Evolutionary conservation across 2,113 vertebrate genomes (phyloP).

Genomic region (Regulus satrapa): DNA sequence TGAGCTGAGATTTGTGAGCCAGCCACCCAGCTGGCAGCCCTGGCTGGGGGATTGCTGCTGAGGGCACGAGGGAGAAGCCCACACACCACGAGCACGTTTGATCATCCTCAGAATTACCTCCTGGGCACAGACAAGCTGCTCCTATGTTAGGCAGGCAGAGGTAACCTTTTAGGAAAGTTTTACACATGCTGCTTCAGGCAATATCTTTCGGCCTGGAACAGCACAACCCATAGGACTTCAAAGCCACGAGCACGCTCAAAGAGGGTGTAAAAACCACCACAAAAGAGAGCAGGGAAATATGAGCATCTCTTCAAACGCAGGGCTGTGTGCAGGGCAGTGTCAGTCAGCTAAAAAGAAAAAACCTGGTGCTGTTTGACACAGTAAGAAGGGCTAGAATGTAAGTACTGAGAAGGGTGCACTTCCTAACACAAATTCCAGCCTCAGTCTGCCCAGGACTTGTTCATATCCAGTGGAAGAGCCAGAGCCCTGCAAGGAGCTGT

Average conservation of each 20-base stretch:
- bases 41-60: background rate
- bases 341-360: background rate
- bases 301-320: background rate
- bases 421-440: background rate
- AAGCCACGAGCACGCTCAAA: background rate
- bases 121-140: background rate
- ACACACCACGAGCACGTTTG: conserved; percentile 25
- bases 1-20: background rate
- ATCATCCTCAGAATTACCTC: conserved; percentile 23
- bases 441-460: background rate
- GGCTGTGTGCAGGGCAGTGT: background rate
- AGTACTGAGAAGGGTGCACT: background rate
- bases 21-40: conserved; percentile 42
- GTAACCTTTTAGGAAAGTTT: conserved; percentile 16
- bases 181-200: background rate
- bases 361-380: background rate
- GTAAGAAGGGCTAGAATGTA: background rate
- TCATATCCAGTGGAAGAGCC: background rate
- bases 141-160: background rate
- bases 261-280: background rate
- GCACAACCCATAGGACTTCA: background rate
- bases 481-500: background rate
- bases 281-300: background rate
- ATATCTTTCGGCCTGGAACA: background rate
- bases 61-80: background rate